phyloP scores from a whole-genome alignment of 2,797 vertebrate genomes.

The Rhinoraja longicauda region DNA sequence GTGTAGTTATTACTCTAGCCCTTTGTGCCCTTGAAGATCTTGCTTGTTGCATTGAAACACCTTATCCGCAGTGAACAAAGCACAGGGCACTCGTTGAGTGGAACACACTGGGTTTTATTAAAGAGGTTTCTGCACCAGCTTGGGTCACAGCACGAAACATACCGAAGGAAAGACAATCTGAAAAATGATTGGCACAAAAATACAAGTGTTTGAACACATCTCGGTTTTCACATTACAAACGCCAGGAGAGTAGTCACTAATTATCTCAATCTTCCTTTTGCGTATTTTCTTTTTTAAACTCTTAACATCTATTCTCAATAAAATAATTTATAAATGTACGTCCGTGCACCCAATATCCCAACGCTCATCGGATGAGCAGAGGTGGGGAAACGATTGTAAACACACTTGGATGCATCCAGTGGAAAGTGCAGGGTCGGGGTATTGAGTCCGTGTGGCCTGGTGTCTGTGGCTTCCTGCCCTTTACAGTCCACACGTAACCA shows the following conservation, averaged over 20 bases:
- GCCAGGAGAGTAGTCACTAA: not conserved
- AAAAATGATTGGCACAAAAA: not conserved
- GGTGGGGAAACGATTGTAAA: not conserved
- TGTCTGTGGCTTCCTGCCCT: not conserved
- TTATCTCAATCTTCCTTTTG: not conserved
- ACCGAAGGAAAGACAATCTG: not conserved
- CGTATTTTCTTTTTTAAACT: not conserved
- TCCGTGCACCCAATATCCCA: constrained; percentile 2
- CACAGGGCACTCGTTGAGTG: too few species aligned
- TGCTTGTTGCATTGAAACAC: not conserved
- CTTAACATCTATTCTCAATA: constrained; percentile 25
- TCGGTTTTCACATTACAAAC: not conserved
- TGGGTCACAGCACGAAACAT: not conserved
- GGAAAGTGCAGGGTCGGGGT: not conserved
- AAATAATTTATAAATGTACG: constrained; percentile 29
- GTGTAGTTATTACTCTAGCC: too few species aligned
- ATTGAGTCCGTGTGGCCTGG: not conserved
- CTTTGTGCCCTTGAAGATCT: too few species aligned
- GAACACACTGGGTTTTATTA: not conserved
- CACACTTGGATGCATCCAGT: not conserved
- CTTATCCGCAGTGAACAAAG: not conserved
- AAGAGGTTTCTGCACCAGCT: not conserved
- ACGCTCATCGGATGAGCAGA: not conserved
- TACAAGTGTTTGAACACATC: not conserved
- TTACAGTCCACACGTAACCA: too few species aligned